Base-by-base conservation (phyloP, 2,888 invertebrate genomes). In the Melinopterus prodromus region DNA sequence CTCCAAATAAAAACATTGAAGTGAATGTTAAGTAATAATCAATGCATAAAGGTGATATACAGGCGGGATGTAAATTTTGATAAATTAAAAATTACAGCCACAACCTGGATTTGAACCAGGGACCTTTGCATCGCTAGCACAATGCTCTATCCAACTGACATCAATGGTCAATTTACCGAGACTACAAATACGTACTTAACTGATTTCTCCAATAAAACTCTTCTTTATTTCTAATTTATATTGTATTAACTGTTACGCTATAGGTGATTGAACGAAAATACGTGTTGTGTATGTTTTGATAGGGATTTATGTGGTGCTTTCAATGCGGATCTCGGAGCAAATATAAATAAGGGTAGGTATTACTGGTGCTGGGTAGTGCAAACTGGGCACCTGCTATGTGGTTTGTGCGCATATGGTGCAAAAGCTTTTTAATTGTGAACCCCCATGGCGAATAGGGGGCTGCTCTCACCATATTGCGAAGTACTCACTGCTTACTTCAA, bases 401-500 rank as follows among this genome's bases (percentile, higher is more conserved):
- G 84, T 84, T 83, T 79, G 76, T 78, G 83, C 83, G 82, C 86
- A 86, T 86, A 86, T 86, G 86, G 86, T 85, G 80, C 79, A 84
- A 84, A 83, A 53, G 84, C 84, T 84, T 83, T 84, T 84, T 85
- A 84, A 85, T 85, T 84, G 83, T 81, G 82, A 82, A 80, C 83
- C 83, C 84, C 84, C 80, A 78, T 80, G 16, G 83, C 69, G 84
- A 81, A 82, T 82, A 82, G 81, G 84, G 74, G 84, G 83, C 80
- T 82, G 84, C 84, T 84, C 83, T 83, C 82, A 83, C 80, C 88
- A 87, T 88, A 88, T 88, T 88, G 87, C 85, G 85, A 86, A 87
- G 88, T 87, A 86, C 86, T 86, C 87, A 79, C 78, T 80, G 38
- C 74, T 74, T 74, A 5, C n/a, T 36, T 72, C 77, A 77, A 78